These are phyloP conservation scores for Parauchenoglanis ngamensis DNA, from an alignment of 2,797 vertebrate species.

Conservation along the genomic window DNA sequence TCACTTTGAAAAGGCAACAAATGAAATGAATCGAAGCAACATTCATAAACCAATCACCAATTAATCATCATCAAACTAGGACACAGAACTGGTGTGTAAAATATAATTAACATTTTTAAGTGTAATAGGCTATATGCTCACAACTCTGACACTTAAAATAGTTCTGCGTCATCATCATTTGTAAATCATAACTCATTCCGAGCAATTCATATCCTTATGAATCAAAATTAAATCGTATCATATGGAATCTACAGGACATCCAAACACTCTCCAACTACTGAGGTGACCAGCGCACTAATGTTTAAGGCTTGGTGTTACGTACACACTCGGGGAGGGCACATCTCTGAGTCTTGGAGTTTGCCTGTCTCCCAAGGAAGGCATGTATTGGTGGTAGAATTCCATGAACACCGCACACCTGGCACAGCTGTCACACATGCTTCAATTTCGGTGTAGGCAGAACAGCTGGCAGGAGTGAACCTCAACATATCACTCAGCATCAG, in stretches of 20 bases:
- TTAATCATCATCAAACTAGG: background rate
- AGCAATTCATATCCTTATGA: background rate
- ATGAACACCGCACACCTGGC: constrained; percentile 83
- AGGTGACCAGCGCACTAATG: background rate
- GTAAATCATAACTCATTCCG: background rate
- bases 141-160: background rate
- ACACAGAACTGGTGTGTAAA: background rate
- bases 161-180: background rate
- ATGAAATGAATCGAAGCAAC: background rate
- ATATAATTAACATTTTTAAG: background rate
- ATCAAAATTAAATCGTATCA: background rate
- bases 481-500: constrained; percentile 91
- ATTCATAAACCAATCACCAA: background rate
- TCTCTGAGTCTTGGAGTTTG: constrained; percentile 66
- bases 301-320: constrained; percentile 50
- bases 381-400: constrained; percentile 70
- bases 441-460: constrained; percentile 73
- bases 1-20: background rate
- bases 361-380: constrained; percentile 83
- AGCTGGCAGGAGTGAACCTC: constrained; percentile 83
- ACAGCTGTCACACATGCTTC: constrained; percentile 75
- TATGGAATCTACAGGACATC: background rate
- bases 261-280: background rate
- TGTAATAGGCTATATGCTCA: background rate
- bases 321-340: constrained; percentile 83